phyloP scores from a whole-genome alignment of 2,888 invertebrate genomes.

The Baccha elongata region DNA sequence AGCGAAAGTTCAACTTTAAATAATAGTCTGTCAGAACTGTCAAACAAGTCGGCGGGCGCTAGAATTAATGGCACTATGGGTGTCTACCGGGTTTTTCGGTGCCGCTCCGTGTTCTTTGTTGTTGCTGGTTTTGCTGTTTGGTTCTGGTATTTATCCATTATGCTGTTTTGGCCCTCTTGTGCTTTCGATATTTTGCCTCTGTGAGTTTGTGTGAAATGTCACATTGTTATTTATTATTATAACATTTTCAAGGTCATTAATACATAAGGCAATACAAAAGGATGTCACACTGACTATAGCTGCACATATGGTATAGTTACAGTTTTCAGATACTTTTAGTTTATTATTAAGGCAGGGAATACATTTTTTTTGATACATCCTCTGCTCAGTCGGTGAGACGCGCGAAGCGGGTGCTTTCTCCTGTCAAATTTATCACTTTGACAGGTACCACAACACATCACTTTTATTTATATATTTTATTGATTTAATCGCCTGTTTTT shows the following conservation, averaged over 20 bases:
- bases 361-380: constrained; percentile 33
- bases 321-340: constrained; percentile 36
- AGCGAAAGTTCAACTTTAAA: constrained; percentile 81
- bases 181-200: constrained; percentile 35
- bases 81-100: constrained; percentile 75
- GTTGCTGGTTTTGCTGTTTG: constrained; percentile 54
- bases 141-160: constrained; percentile 60
- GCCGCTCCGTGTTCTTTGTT: constrained; percentile 53
- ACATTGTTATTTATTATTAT: constrained; percentile 73
- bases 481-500: constrained; percentile 55
- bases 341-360: constrained; percentile 11
- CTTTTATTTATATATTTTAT: constrained; percentile 44
- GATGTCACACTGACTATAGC: constrained; percentile 64
- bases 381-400: background rate
- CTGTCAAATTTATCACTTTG: constrained; percentile 69
- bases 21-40: constrained; percentile 83
- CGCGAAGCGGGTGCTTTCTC: constrained; percentile 36
- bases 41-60: constrained; percentile 82
- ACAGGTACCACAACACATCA: constrained; percentile 45
- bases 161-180: constrained; percentile 64
- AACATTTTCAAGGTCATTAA: constrained; percentile 72
- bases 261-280: constrained; percentile 63
- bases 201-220: constrained; percentile 59
- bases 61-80: constrained; percentile 81
- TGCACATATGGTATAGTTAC: constrained; percentile 13